Base-by-base conservation (phyloP, 2,888 invertebrate genomes). In the Meganola albula region DNA sequence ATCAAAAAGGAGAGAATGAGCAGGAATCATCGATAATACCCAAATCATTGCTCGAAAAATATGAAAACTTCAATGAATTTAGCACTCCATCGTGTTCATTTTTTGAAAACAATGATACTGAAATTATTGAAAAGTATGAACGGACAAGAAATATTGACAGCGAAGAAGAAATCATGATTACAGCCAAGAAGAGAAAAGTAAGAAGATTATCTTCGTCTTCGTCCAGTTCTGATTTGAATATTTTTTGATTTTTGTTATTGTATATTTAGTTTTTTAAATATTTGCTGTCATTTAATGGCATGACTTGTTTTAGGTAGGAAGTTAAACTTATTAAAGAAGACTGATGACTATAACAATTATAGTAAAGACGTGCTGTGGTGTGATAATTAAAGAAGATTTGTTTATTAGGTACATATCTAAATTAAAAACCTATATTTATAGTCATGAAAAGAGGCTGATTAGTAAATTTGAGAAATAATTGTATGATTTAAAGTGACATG, bases 181-280 rank as follows among this genome's bases (percentile, higher is more conserved):
- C 24, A 24, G 24, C 24, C 12, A 24, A 24, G 24, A 24, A 24
- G 24, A 24, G 24, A 24, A 24, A 24, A 24, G 24, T 24, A 24
- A 12, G 24, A 24, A 24, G 24, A 24, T 10, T 23, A 21, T 21
- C 21, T 10, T 23, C 23, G 23, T 21, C 21, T 20, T 20, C 20
- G 20, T 20, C 8, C 20, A 20, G 20, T 20, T 20, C 20, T 20
- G 20, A 20, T 20, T 20, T 20, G 20, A 7, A 20, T 20, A 20
- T 20, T 20, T 20, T 20, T 20, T 20, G n/a, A n/a, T n/a, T n/a
- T n/a, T n/a, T n/a, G n/a, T n/a, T n/a, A n/a, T n/a, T 16, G 16
- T 16, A 16, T 20, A 20, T 20, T 20, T 20, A 20, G 20, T 20
- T 20, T 20, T 20, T 20, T 20, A 20, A 5, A 20, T 20, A 20